phyloP scores from a whole-genome alignment of 1,140 invertebrate species.

The Lycorma delicatula region DNA sequence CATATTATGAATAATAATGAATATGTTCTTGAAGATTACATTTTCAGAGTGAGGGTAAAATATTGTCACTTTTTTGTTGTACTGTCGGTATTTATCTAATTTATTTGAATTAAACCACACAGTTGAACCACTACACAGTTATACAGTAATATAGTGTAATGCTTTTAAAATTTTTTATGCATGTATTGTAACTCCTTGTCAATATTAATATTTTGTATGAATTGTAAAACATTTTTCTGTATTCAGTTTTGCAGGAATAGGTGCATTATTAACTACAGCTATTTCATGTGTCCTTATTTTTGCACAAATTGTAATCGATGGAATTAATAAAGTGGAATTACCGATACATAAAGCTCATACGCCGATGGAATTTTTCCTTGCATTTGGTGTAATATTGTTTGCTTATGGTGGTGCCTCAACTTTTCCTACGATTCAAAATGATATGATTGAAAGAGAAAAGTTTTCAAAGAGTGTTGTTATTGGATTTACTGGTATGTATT shows the following conservation, averaged over 20 bases:
- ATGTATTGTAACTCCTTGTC: not conserved
- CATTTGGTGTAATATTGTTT: slow-evolving; percentile 56
- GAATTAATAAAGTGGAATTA: slow-evolving; percentile 32
- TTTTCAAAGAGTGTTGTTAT: slow-evolving; percentile 45
- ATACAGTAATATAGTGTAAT: too few relatives aligned
- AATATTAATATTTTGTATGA: not conserved
- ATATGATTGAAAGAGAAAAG: slow-evolving; percentile 49
- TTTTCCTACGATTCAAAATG: slow-evolving; percentile 62
- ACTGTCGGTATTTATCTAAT: too few relatives aligned
- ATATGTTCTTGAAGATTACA: too few relatives aligned
- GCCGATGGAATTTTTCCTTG: slow-evolving; percentile 47
- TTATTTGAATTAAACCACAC: too few relatives aligned
- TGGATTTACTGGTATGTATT: slow-evolving; percentile 46
- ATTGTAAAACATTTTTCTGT: slow-evolving; percentile 13
- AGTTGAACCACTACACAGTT: too few relatives aligned
- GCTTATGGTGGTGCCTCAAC: slow-evolving; percentile 56
- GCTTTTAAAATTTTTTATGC: slow-evolving; percentile 6
- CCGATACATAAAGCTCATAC: slow-evolving; percentile 33
- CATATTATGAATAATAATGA: too few relatives aligned
- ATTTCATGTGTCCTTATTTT: slow-evolving; percentile 50
- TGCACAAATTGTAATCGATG: slow-evolving; percentile 45
- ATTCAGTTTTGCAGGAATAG: slow-evolving; percentile 42
- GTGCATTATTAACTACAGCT: slow-evolving; percentile 47
- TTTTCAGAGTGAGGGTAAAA: too few relatives aligned
- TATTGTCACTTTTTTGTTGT: too few relatives aligned